These are phyloP conservation scores for Drosophila picticornis DNA, from an alignment of 2,888 invertebrate species.

Conservation along the genomic window DNA sequence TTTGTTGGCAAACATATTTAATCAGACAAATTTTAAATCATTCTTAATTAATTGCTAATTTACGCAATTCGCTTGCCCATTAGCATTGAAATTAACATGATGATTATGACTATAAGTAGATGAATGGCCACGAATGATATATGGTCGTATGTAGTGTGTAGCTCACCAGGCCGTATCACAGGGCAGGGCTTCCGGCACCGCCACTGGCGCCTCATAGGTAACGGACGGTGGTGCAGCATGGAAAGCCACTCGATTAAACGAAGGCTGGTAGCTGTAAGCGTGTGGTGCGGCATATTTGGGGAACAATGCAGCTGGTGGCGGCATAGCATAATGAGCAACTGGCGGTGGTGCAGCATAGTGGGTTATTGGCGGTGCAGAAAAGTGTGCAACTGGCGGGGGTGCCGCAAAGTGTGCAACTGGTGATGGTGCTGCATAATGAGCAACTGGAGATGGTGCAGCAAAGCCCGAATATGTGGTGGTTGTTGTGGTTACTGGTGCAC, in stretches of 20 bases:
- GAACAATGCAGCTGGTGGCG: constrained; percentile 33
- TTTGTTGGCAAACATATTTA: constrained; percentile 49
- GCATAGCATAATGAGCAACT: constrained; percentile 15
- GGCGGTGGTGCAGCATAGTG: constrained; percentile 15
- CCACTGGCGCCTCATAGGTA: constrained; percentile 41
- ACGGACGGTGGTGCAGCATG: constrained; percentile 53
- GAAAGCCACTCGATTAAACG: constrained; percentile 5
- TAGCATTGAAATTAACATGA: constrained; percentile 65
- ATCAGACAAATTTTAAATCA: constrained; percentile 41
- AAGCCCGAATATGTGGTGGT: constrained; percentile 70
- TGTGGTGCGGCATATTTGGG: constrained; percentile 15
- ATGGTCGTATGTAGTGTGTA: neutral
- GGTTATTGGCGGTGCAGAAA: neutral
- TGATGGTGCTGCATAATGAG: constrained; percentile 18
- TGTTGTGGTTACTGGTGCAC: constrained; percentile 67
- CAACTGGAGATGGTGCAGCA: constrained; percentile 37
- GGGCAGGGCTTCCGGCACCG: constrained; percentile 35
- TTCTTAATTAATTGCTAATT: constrained; percentile 71
- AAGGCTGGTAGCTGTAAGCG: constrained; percentile 24
- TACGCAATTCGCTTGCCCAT: constrained; percentile 39
- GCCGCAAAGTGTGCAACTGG: constrained; percentile 34
- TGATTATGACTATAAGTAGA: constrained; percentile 4
- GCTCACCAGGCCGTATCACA: constrained; percentile 58
- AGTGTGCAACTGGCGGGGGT: constrained; percentile 27
- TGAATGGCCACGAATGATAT: neutral